A percentile compares a stretch with the other conserved stretches of the same genome.
These are phyloP conservation scores for Eupristina koningsbergeri DNA, from an alignment of 1,140 invertebrate genomes.

Conservation along the genomic window DNA sequence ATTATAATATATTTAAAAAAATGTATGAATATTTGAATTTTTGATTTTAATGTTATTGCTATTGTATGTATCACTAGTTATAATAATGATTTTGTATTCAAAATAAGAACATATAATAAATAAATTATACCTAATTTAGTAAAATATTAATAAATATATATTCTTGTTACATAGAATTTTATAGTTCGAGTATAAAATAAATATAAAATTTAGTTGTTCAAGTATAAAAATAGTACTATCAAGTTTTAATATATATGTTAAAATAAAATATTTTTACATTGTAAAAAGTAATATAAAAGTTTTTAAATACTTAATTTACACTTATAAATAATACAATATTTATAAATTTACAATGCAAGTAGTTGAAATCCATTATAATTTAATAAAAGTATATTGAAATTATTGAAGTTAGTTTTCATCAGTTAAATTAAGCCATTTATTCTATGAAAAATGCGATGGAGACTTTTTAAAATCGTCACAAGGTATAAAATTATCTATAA, in stretches of 20 bases:
- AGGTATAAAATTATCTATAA: slow-evolving; percentile 45
- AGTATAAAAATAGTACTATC: slow-evolving; percentile 34
- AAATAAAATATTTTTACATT: slow-evolving; percentile 10
- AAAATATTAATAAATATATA: neutral
- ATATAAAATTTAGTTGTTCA: neutral
- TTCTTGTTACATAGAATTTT: neutral
- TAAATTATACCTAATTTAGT: neutral
- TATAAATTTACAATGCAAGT: neutral
- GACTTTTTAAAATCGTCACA: slow-evolving; percentile 44
- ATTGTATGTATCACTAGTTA: neutral
- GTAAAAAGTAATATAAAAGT: slow-evolving; percentile 4
- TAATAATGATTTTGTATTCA: neutral
- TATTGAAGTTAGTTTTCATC: slow-evolving; percentile 5
- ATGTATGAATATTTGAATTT: slow-evolving; percentile 22
- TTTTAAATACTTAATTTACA: no score
- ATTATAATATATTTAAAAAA: neutral
- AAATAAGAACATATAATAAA: neutral
- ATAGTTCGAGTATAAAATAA: no score
- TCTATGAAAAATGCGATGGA: slow-evolving; percentile 44
- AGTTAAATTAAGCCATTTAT: slow-evolving; percentile 35
- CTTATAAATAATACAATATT: neutral
- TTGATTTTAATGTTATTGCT: neutral
- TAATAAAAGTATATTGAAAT: neutral
- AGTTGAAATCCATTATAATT: neutral
- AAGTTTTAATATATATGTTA: neutral